phyloP scores from a whole-genome alignment of 2,797 vertebrate genomes.

The Thunnus albacares region DNA sequence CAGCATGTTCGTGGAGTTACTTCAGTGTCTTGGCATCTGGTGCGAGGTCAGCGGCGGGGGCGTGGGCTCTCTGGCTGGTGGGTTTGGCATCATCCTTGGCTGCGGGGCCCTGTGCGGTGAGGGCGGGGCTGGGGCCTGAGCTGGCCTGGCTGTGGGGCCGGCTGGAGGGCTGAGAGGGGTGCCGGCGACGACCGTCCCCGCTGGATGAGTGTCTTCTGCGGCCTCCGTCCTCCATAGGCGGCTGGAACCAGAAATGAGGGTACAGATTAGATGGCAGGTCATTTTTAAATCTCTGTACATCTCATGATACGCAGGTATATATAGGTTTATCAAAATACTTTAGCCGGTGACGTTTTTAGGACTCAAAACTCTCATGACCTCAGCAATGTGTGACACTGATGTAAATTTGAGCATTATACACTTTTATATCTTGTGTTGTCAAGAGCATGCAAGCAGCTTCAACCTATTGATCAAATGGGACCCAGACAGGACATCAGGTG shows the following conservation, averaged over 20 bases:
- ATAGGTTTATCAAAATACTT: no score
- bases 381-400: no score
- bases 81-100: constrained; percentile 91
- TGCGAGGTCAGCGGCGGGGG: constrained; percentile 60
- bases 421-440: no score
- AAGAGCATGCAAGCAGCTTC: no score
- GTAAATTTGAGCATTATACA: no score
- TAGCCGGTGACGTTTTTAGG: no score
- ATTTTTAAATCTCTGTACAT: no score
- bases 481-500: no score
- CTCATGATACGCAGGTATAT: no score
- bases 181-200: constrained; percentile 92
- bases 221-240: constrained; percentile 95
- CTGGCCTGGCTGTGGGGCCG: constrained; percentile 82
- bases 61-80: constrained; percentile 82
- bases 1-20: constrained; percentile 60
- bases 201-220: constrained; percentile 91
- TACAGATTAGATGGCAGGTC: not conserved
- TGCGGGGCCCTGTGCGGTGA: constrained; percentile 71
- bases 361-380: no score
- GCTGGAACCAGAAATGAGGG: constrained; percentile 82
- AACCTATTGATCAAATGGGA: no score
- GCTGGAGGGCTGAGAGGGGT: constrained; percentile 92
- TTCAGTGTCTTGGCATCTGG: constrained; percentile 89
- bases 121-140: constrained; percentile 72